phyloP scores from a whole-genome alignment of 2,888 invertebrate genomes.

The Smittia aterrima region DNA sequence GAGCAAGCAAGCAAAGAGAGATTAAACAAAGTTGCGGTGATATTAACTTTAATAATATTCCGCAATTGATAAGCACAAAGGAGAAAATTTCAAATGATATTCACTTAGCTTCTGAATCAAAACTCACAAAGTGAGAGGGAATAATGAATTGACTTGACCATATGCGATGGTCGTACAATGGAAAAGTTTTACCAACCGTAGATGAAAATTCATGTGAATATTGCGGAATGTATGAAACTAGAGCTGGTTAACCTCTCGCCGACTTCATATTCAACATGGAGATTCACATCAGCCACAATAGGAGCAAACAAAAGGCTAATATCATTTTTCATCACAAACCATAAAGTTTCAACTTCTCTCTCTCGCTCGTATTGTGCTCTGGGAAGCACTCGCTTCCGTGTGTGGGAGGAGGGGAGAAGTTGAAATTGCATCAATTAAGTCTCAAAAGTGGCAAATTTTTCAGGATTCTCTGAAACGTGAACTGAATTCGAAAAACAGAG shows the following conservation, averaged over 20 bases:
- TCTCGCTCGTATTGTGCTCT: background rate
- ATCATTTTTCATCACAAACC: background rate
- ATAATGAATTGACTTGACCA: background rate
- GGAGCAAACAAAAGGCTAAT: conserved; percentile 8
- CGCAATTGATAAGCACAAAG: too few relatives aligned
- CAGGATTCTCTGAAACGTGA: background rate
- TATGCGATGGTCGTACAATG: background rate
- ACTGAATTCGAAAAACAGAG: background rate
- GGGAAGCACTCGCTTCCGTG: background rate
- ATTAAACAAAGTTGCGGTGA: background rate
- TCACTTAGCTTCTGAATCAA: background rate
- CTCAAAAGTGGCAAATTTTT: conserved; percentile 11
- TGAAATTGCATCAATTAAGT: conserved; percentile 6
- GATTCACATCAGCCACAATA: background rate
- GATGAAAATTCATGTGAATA: background rate
- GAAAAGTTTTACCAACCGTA: background rate
- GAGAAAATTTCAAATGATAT: background rate
- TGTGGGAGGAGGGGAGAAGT: background rate
- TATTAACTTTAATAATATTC: too few relatives aligned
- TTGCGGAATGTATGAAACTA: background rate
- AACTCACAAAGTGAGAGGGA: background rate
- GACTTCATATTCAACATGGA: conserved; percentile 8
- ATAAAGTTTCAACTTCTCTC: background rate
- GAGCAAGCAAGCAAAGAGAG: background rate
- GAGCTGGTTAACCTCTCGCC: background rate